Base-by-base conservation (phyloP, 2,888 invertebrate species). In the Peribatodes rhomboidaria region DNA sequence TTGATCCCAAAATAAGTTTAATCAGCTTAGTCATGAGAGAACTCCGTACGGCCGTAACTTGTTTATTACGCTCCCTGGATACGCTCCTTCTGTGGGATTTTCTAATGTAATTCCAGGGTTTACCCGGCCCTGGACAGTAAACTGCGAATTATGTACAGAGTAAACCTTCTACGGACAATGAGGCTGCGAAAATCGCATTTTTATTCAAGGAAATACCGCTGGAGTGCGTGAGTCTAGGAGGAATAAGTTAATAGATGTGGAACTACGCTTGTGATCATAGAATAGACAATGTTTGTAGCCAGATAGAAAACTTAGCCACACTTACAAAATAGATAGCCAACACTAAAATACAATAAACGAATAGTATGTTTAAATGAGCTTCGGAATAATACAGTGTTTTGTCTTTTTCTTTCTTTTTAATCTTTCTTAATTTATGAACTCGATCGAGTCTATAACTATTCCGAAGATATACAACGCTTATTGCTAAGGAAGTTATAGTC, bases 41-140 rank as follows among this genome's bases (percentile, higher is more conserved):
- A 49, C 44, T 54, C 39, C 41, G 63, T 44, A 55, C 54, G 59
- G 42, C 59, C 64, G 64, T 64, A 64, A 64, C 64, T 64, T 59
- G 64, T 64, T 64, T 64, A 64, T 64, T 64, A 64, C 47, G 46
- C 47, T 49, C 56, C 56, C 53, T 46, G 33, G 56, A 37, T 62
- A 47, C 61, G 31, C 55, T 61, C 55, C 61, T 66, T 61, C 57
- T 66, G 57, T 39, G 61, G 66, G 66, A 61, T 66, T 66, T 66
- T 61, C 61, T 61, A 58, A 65, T 61, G 66, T 66, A 66, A 66
- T 61, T 66, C 66, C 66, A 33, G 54, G 61, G 52, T 61, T 61
- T 47, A 55, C 39, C 55, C 55, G 27, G 13, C 61, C 61, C 61
- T 65, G 61, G 66, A 61, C 61, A 61, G 66, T 66, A 66, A 66